Evolutionary conservation across 2,888 invertebrate species (phyloP).

Genomic region (Colostygia pectinataria): DNA sequence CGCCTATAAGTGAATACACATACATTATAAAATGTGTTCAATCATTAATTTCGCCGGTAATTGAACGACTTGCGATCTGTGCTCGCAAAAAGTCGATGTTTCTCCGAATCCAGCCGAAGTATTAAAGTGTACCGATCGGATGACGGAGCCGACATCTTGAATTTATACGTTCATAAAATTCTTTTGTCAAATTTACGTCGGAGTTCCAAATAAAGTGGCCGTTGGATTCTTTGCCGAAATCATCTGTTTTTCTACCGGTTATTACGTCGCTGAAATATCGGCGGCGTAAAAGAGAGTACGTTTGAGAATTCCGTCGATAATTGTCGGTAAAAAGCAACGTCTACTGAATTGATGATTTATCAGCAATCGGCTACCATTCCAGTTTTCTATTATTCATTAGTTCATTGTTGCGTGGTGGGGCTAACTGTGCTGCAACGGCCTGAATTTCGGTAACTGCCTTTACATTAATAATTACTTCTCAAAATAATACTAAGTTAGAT

Average conservation of each 20-base stretch:
- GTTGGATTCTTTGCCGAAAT: constrained; percentile 73
- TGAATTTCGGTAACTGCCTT: constrained; percentile 78
- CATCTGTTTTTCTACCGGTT: constrained; percentile 69
- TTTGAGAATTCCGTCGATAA: constrained; percentile 58
- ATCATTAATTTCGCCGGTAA: constrained; percentile 80
- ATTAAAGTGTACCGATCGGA: constrained; percentile 65
- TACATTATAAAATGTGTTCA: constrained; percentile 71
- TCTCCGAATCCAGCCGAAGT: constrained; percentile 63
- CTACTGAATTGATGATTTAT: constrained; percentile 75
- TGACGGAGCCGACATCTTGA: constrained; percentile 57
- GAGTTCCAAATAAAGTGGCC: constrained; percentile 65
- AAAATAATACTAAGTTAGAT: constrained; percentile 79
- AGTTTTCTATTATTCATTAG: constrained; percentile 77
- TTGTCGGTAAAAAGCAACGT: constrained; percentile 57
- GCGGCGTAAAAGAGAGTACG: constrained; percentile 42
- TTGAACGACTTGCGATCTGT: constrained; percentile 70
- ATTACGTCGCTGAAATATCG: constrained; percentile 52
- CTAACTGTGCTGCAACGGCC: constrained; percentile 63
- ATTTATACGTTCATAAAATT: constrained; percentile 81
- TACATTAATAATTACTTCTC: constrained; percentile 83
- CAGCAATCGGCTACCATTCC: constrained; percentile 73
- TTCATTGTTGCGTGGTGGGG: constrained; percentile 57
- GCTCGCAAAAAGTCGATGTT: constrained; percentile 68
- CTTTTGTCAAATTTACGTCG: constrained; percentile 80
- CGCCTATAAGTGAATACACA: constrained; percentile 45